Base-by-base conservation (phyloP, 2,888 invertebrate species). In the Scaptomyza polygonia region DNA sequence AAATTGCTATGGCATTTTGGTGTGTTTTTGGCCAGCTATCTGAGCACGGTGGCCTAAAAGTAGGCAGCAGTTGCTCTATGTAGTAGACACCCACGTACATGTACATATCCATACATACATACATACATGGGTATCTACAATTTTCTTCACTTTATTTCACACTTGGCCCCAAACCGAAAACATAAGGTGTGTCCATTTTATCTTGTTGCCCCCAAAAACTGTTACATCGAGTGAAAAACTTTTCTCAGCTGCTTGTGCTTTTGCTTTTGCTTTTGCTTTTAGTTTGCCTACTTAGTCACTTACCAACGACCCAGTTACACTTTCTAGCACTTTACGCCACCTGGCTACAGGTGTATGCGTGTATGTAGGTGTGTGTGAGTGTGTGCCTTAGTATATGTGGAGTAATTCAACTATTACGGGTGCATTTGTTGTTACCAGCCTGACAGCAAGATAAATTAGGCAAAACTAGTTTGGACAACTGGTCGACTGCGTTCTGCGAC, bases 131-230 rank as follows among this genome's bases (percentile, higher is more conserved):
- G 40, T 51, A 64, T 51, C 66, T 42, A 61, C 58, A 68, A 82
- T 85, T 83, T 84, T 74, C 83, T 72, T 71, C 78, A 86, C 65
- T 86, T 84, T 86, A 82, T 82, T 86, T 82, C 85, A 82, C 83
- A 85, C 82, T 70, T 67, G 66, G 47, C 57, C 54, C 58, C 48
- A 40, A 63, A 56, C 56, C 14, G 55, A 45, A 55, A 82, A 63
- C 64, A 81, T 67, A 84, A 80, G 84, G 84, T 74, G 76, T 82
- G 87, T 85, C 85, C 82, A 74, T 76, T 82, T 86, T 82, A 84
- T 82, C 81, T 83, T 70, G 64, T 70, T 68, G 69, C 53, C 64
- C 67, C 69, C 42, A 54, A 62, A 72, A 76, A 58, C 57, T 55
- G 72, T 65, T 56, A 71, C 68, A 67, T 63, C 51, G 64, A 48